phyloP scores from a whole-genome alignment of 2,888 invertebrate genomes.

The Caprella mutica region DNA sequence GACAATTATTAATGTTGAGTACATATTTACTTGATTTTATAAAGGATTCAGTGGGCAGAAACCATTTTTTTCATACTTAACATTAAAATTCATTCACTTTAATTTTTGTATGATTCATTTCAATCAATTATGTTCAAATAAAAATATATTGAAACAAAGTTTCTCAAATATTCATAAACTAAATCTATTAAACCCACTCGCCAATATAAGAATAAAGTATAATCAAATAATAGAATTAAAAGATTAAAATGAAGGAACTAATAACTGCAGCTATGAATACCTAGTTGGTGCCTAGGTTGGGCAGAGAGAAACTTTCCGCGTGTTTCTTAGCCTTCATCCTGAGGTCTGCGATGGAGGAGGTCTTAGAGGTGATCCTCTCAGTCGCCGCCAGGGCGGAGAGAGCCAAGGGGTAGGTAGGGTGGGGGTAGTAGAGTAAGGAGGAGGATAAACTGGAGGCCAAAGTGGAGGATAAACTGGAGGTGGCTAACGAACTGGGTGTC shows the following conservation, averaged over 20 bases:
- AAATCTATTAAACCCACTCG: not conserved
- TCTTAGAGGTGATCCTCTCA: constrained; percentile 47
- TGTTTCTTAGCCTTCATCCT: constrained; percentile 85
- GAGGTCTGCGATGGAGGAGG: constrained; percentile 87
- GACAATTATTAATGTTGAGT: not conserved
- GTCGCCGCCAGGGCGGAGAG: constrained; percentile 68
- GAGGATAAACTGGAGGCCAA: constrained; percentile 17
- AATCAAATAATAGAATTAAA: too few species aligned
- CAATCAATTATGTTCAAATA: too few species aligned
- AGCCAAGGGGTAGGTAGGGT: constrained; percentile 58
- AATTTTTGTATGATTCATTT: too few species aligned
- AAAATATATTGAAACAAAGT: too few species aligned
- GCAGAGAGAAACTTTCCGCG: constrained; percentile 67
- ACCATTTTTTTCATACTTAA: not conserved
- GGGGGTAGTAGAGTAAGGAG: constrained; percentile 51
- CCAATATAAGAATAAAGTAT: too few species aligned
- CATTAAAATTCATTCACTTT: too few species aligned
- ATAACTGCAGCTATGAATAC: too few species aligned
- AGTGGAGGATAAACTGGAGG: constrained; percentile 2
- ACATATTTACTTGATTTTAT: not conserved
- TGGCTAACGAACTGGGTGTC: not conserved
- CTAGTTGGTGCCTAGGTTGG: constrained; percentile 21
- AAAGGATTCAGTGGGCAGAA: too few species aligned
- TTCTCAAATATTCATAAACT: too few species aligned
- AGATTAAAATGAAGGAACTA: too few species aligned